phyloP scores from a whole-genome alignment of 2,888 invertebrate genomes.

The Ornithoptera alexandrae region DNA sequence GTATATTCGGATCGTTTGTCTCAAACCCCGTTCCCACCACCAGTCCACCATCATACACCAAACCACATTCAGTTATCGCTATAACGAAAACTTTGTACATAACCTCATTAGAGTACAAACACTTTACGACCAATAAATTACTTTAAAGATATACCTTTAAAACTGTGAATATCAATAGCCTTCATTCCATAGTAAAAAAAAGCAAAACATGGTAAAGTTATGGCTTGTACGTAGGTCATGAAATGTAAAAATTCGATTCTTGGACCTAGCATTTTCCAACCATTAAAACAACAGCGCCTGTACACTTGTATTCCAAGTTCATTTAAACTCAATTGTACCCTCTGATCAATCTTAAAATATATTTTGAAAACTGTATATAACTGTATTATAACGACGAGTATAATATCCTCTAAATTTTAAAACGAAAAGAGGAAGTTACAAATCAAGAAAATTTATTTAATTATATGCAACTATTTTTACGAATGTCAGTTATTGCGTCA shows the following conservation, averaged over 20 bases:
- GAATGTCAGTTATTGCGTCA: too few species aligned
- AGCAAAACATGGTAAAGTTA: conserved; percentile 75
- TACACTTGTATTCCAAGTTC: conserved; percentile 67
- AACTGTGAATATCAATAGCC: conserved; percentile 71
- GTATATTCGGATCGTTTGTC: conserved; percentile 83
- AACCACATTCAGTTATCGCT: conserved; percentile 79
- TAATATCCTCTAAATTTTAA: not conserved
- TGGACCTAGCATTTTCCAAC: conserved; percentile 64
- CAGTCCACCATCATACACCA: conserved; percentile 82
- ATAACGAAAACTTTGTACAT: conserved; percentile 5
- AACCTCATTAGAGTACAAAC: not conserved
- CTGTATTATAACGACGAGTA: not conserved
- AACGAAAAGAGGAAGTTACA: not conserved
- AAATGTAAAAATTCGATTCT: conserved; percentile 64
- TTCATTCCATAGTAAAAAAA: conserved; percentile 80
- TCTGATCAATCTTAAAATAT: conserved; percentile 65
- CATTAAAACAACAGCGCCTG: conserved; percentile 69
- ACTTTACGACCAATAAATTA: not conserved
- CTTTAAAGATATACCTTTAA: conserved; percentile 55
- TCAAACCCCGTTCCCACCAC: conserved; percentile 81
- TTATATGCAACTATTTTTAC: too few species aligned
- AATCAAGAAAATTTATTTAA: too few species aligned
- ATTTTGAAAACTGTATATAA: not conserved
- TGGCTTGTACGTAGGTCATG: conserved; percentile 68
- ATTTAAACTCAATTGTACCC: conserved; percentile 64